Evolutionary conservation across 1,140 invertebrate genomes (phyloP), one percentile per base, ranked within the genome.

Genomic region (Dryas iulia): DNA sequence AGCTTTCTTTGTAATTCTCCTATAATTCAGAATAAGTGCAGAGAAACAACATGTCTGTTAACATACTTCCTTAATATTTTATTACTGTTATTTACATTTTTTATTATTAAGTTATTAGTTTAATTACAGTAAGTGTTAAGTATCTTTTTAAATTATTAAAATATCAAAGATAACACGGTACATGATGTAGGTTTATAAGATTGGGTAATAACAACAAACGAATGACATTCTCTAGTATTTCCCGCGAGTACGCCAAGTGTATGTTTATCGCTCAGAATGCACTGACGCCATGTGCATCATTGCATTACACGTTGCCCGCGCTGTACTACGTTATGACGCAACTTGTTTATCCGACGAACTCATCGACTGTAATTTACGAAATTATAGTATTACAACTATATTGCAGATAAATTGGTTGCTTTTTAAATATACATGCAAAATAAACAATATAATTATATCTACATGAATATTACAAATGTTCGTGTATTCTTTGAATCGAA

Each of bases 321-420:
- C 52, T 52, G 56, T 62, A 74, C 72, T 76, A 76, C 69, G 68
- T 64, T 53, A 59, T 69, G 80, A 87, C 74, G 77, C 79, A 81
- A 77, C 74, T 61, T 81, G 82, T 87, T 84, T 84, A 83, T 77
- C 70, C 74, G 70, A 56, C 66, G 75, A 69, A 59, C 75, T 79
- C 78, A 83, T 81, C 82, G 78, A 76, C 76, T 75, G 72, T 79
- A 77, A 80, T 81, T 82, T 74, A 80, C 69, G 71, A 81, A 84
- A 83, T 86, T 83, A 83, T 83, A 73, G 78, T 87, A 81, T 14
- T 47, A 47, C 39, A 21, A 31, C 30, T 31, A 31, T 47, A 21
- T 18, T 18, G 18, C n/a, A 21, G 39, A 47, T 47, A 47, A 47
- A 47, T 28, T 8, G 1, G 18, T n/a, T 47, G 0, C n/a, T 21